Evolutionary conservation across 2,113 vertebrate species (phyloP).

Genomic region (Gymnarchus niloticus): DNA sequence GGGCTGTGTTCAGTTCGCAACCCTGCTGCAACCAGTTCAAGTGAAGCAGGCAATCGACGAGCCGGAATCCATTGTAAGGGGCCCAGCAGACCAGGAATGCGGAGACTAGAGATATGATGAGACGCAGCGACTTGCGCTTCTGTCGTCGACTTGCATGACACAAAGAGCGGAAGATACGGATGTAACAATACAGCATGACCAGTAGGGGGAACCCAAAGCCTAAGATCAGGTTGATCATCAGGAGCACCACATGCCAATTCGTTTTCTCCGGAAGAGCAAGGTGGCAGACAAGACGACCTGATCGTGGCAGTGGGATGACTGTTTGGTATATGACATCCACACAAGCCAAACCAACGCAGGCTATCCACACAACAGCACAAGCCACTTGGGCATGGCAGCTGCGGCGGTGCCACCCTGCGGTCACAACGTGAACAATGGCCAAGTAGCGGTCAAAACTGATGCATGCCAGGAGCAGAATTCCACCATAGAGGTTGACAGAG

Average conservation of each 20-base stretch:
- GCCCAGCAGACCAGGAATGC: slow-evolving; percentile 71
- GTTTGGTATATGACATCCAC: slow-evolving; percentile 59
- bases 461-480: slow-evolving; percentile 70
- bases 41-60: slow-evolving; percentile 56
- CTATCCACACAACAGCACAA: slow-evolving; percentile 59
- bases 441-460: slow-evolving; percentile 75
- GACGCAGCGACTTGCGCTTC: slow-evolving; percentile 62
- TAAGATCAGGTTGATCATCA: slow-evolving; percentile 53
- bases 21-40: slow-evolving; percentile 36
- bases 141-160: slow-evolving; percentile 56
- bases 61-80: slow-evolving; percentile 63
- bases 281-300: slow-evolving; percentile 38
- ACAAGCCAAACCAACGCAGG: slow-evolving; percentile 53
- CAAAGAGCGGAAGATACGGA: slow-evolving; percentile 64
- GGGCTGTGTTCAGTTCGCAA: slow-evolving; percentile 46
- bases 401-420: slow-evolving; percentile 55
- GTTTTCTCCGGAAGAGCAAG: slow-evolving; percentile 37
- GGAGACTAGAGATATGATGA: slow-evolving; percentile 56
- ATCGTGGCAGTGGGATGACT: slow-evolving; percentile 4
- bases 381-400: slow-evolving; percentile 59
- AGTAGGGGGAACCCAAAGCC: slow-evolving; percentile 67
- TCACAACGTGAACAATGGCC: slow-evolving; percentile 65
- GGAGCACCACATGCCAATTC: slow-evolving; percentile 57
- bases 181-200: slow-evolving; percentile 72
- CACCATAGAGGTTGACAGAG: slow-evolving; percentile 68